A percentile compares a stretch with the other conserved stretches of the same genome.
phyloP scores from a whole-genome alignment of 2,888 invertebrate genomes.

The Girardia tigrina region DNA sequence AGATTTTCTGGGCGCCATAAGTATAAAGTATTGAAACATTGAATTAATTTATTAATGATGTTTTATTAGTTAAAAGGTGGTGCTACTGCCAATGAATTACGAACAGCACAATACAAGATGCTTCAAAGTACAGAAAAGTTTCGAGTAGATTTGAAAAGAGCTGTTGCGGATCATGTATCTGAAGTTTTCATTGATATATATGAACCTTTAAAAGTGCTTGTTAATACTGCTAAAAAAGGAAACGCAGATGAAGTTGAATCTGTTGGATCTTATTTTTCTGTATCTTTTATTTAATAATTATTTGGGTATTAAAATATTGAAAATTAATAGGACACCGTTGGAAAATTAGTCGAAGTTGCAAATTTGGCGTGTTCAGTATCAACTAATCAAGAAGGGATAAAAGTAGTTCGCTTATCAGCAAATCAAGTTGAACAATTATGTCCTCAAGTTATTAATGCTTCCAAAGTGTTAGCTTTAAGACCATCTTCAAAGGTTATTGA shows the following conservation, averaged over 20 bases:
- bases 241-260: slow-evolving; percentile 54
- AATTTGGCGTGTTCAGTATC: slow-evolving; percentile 97
- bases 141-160: slow-evolving; percentile 70
- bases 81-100: slow-evolving; percentile 74
- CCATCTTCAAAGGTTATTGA: slow-evolving; percentile 68
- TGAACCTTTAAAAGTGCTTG: slow-evolving; percentile 77
- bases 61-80: slow-evolving; percentile 48
- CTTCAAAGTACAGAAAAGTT: slow-evolving; percentile 83
- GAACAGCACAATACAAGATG: slow-evolving; percentile 89
- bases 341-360: slow-evolving; percentile 82
- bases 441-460: slow-evolving; percentile 92
- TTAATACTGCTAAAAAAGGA: slow-evolving; percentile 77
- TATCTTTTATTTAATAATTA: neutral
- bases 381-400: slow-evolving; percentile 89
- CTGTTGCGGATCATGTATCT: slow-evolving; percentile 79
- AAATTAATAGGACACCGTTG: slow-evolving; percentile 91
- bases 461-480: slow-evolving; percentile 74
- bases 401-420: slow-evolving; percentile 93
- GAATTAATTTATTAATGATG: too few relatives aligned
- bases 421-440: slow-evolving; percentile 83
- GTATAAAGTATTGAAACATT: too few relatives aligned
- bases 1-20: too few relatives aligned
- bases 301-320: neutral
- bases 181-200: slow-evolving; percentile 83
- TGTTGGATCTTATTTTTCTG: slow-evolving; percentile 21